These are phyloP conservation scores for Eupithecia subumbrata DNA, from an alignment of 2,888 invertebrate species.

Conservation along the genomic window DNA sequence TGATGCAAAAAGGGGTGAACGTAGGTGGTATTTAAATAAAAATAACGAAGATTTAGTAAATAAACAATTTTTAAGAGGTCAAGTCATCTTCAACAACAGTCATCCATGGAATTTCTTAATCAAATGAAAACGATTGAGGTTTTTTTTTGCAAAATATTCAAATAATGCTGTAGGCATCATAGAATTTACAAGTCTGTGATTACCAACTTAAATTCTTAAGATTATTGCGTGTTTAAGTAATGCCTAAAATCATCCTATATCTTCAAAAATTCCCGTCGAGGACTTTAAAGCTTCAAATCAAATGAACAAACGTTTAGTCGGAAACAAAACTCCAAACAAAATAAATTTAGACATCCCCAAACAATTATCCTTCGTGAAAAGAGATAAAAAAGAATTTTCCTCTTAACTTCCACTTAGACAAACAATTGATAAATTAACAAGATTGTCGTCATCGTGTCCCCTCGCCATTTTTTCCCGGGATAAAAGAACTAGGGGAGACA, in stretches of 20 bases:
- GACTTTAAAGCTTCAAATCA: background rate
- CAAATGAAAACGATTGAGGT: too few species aligned
- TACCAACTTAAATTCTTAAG: too few species aligned
- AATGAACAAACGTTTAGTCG: background rate
- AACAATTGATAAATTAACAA: slow-evolving; percentile 78
- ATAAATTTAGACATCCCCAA: slow-evolving; percentile 16
- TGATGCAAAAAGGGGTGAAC: background rate
- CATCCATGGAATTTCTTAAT: too few species aligned
- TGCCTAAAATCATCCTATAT: too few species aligned
- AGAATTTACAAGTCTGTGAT: too few species aligned
- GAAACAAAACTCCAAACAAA: background rate
- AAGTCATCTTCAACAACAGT: too few species aligned
- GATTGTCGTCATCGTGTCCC: slow-evolving; percentile 66
- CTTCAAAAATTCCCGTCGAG: background rate
- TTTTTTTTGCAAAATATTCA: too few species aligned
- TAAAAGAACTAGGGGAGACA: slow-evolving; percentile 71
- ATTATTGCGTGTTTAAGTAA: too few species aligned
- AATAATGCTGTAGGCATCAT: too few species aligned
- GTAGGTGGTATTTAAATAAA: background rate
- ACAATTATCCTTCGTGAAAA: slow-evolving; percentile 31
- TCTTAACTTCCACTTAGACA: slow-evolving; percentile 64
- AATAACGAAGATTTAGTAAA: too few species aligned
- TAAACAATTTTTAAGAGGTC: too few species aligned
- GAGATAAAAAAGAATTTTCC: slow-evolving; percentile 35
- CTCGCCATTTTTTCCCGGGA: slow-evolving; percentile 54